Conservation (phyloP, 37 sponge, comb jelly and placozoan genomes). For the Trichoplax adhaerens region DNA sequence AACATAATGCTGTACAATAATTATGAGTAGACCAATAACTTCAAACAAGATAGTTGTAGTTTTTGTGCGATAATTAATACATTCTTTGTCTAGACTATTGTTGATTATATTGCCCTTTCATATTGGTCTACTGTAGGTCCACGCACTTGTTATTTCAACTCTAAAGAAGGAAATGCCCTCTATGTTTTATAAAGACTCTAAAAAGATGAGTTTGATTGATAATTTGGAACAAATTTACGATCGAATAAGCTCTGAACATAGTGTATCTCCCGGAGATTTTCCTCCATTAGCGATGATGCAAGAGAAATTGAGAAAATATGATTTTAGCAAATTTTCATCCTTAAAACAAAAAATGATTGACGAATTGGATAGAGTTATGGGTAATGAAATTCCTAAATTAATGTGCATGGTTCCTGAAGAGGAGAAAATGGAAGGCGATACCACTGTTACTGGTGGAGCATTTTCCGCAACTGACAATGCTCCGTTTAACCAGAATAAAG, state of each 20-base stretch:
- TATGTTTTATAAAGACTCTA: conserved; percentile 70
- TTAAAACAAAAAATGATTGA: conserved; percentile 56
- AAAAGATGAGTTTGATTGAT: conserved; percentile 62
- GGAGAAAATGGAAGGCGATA: conserved; percentile 12
- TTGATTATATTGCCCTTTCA: too few relatives aligned
- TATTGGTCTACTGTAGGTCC: conserved; percentile 11
- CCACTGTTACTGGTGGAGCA: too few relatives aligned
- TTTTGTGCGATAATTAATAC: too few relatives aligned
- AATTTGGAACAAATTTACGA: conserved; percentile 53
- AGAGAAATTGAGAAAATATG: conserved; percentile 48
- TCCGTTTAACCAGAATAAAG: too few relatives aligned
- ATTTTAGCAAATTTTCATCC: conserved; percentile 66
- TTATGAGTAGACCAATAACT: too few relatives aligned
- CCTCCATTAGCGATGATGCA: conserved; percentile 54
- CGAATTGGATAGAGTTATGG: conserved; percentile 63
- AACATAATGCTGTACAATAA: too few relatives aligned
- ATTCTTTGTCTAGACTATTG: too few relatives aligned
- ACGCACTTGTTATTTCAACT: conserved; percentile 62
- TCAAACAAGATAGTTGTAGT: too few relatives aligned
- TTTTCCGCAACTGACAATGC: too few relatives aligned
- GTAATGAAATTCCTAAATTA: conserved; percentile 57
- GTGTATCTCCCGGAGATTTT: conserved; percentile 83
- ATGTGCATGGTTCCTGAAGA: conserved; percentile 84
- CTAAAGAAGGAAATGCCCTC: conserved; percentile 81
- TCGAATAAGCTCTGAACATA: conserved; percentile 36